phyloP scores from a whole-genome alignment of 1,140 invertebrate species.

The Papilio polytes region DNA sequence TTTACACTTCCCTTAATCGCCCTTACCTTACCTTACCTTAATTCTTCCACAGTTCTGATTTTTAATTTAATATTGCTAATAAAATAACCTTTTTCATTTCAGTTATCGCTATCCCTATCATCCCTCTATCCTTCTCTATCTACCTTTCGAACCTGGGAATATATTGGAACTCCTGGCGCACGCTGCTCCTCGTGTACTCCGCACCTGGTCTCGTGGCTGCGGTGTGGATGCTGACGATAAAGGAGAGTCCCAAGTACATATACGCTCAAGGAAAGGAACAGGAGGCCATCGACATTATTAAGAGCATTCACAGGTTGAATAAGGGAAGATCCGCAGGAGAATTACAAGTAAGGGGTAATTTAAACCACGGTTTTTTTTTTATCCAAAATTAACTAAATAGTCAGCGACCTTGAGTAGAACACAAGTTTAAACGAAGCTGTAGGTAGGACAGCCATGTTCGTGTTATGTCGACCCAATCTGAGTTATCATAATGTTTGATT shows the following conservation, averaged over 20 bases:
- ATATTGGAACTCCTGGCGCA: slow-evolving; percentile 72
- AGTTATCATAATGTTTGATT: too few relatives aligned
- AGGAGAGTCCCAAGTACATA: slow-evolving; percentile 69
- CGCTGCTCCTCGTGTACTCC: slow-evolving; percentile 60
- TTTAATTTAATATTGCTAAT: neutral
- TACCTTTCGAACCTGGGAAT: slow-evolving; percentile 60
- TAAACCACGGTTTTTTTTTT: neutral
- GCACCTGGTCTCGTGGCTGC: slow-evolving; percentile 54
- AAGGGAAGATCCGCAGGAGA: slow-evolving; percentile 45
- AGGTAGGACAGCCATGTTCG: too few relatives aligned
- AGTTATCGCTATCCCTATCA: slow-evolving; percentile 68
- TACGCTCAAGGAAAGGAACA: slow-evolving; percentile 56
- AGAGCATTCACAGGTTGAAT: slow-evolving; percentile 57
- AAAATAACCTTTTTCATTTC: slow-evolving; percentile 44
- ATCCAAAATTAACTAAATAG: too few relatives aligned
- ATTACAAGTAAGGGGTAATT: slow-evolving; percentile 49
- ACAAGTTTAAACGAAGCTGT: too few relatives aligned
- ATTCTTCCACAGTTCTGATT: neutral
- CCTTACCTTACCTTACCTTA: too few relatives aligned
- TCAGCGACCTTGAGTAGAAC: too few relatives aligned
- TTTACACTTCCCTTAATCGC: too few relatives aligned
- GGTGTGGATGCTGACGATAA: slow-evolving; percentile 54
- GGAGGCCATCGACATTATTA: slow-evolving; percentile 56
- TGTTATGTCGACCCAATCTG: too few relatives aligned
- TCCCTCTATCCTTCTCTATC: slow-evolving; percentile 61